phyloP scores from a whole-genome alignment of 2,113 vertebrate species.

The Trinectes maculatus region DNA sequence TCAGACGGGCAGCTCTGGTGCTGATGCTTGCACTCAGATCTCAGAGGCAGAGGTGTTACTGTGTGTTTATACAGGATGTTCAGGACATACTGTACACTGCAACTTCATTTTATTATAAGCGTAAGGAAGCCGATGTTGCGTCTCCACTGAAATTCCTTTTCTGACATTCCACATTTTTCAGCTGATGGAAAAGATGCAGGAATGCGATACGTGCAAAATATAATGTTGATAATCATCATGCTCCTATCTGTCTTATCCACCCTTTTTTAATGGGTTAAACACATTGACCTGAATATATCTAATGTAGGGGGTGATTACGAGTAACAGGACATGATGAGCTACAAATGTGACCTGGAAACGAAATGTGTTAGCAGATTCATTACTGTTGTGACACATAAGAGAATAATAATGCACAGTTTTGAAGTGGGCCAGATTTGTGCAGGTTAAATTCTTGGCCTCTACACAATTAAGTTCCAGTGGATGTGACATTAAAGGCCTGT shows the following conservation, averaged over 20 bases:
- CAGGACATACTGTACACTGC: conserved; percentile 3
- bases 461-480: not conserved
- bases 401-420: not conserved
- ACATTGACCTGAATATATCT: not conserved
- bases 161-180: conserved; percentile 18
- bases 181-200: conserved; percentile 8
- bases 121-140: conserved; percentile 18
- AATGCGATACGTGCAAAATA: conserved; percentile 6
- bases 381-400: not conserved
- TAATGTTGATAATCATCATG: not conserved
- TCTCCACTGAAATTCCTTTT: conserved; percentile 11
- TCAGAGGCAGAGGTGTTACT: not conserved
- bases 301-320: not conserved
- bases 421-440: not conserved
- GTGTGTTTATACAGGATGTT: conserved; percentile 8
- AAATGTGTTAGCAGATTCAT: not conserved
- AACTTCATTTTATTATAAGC: conserved; percentile 35
- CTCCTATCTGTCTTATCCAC: not conserved
- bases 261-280: not conserved
- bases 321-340: not conserved
- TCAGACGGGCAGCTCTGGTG: conserved; percentile 4
- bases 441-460: conserved; percentile 17
- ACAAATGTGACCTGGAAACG: not conserved
- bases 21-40: conserved; percentile 9
- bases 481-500: conserved; percentile 8